A percentile compares a stretch with the other conserved stretches of the same genome.
Conservation (phyloP, 2,888 invertebrate species). For the Chironomus tentans region DNA sequence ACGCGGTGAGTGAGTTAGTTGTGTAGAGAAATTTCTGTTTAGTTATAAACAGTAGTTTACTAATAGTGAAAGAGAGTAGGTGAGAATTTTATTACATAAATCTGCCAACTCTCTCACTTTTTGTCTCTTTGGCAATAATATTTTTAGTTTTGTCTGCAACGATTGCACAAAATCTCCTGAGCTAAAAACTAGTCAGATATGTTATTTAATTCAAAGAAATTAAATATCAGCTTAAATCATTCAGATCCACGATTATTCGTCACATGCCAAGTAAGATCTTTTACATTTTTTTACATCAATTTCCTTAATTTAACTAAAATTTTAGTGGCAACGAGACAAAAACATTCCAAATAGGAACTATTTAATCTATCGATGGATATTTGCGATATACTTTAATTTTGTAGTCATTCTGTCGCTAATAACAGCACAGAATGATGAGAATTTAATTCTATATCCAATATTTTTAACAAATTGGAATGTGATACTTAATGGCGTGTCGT, state of each 20-base stretch:
- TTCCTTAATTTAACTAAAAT: constrained; percentile 3
- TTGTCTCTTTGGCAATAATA: too few relatives aligned
- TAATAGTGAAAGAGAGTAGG: too few relatives aligned
- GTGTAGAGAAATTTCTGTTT: too few relatives aligned
- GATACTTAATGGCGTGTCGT: constrained; percentile 38
- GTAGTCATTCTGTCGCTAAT: constrained; percentile 38
- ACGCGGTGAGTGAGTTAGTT: too few relatives aligned
- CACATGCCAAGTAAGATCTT: constrained; percentile 38
- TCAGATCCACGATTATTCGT: constrained; percentile 36
- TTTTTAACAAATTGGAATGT: constrained; percentile 43
- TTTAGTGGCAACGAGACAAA: constrained; percentile 31
- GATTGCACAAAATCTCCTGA: too few relatives aligned
- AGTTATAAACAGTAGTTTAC: too few relatives aligned
- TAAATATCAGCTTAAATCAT: not conserved
- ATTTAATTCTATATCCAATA: constrained; percentile 36
- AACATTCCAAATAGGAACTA: constrained; percentile 33
- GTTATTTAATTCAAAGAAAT: not conserved
- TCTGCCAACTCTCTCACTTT: too few relatives aligned
- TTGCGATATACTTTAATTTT: constrained; percentile 38
- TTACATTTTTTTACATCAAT: not conserved
- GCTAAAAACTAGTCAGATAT: too few relatives aligned
- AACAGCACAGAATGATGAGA: constrained; percentile 26
- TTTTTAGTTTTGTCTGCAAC: too few relatives aligned
- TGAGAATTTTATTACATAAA: too few relatives aligned
- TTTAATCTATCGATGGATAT: constrained; percentile 39